Evolutionary conservation across 2,797 vertebrate species (phyloP).

Genomic region (Melanotaenia pygmaea): DNA sequence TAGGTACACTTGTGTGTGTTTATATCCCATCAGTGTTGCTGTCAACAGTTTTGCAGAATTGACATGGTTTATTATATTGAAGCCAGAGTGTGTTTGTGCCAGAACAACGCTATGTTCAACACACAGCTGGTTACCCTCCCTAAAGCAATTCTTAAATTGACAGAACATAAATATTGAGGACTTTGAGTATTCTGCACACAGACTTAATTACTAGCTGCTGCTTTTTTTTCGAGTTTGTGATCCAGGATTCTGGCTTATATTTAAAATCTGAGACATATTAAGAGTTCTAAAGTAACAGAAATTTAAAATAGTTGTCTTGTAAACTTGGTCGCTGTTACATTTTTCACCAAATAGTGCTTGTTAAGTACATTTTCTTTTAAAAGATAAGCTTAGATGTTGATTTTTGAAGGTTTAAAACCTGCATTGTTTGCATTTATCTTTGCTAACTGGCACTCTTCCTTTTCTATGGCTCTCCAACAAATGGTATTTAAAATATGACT

Average conservation of each 20-base stretch:
- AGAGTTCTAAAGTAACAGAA: not conserved
- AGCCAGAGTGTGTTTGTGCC: conserved; percentile 39
- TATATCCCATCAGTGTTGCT: conserved; percentile 28
- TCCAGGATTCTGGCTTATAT: conserved; percentile 5
- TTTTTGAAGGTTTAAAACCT: not conserved
- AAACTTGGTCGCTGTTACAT: too few relatives aligned
- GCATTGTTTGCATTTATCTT: not conserved
- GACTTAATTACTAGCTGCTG: conserved; percentile 22
- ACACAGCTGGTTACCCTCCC: conserved; percentile 32
- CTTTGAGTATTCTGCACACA: conserved; percentile 31
- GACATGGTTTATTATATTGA: conserved; percentile 34
- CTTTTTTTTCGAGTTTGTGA: conserved; percentile 12
- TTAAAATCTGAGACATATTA: not conserved
- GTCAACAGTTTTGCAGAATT: conserved; percentile 26
- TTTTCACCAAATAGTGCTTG: too few relatives aligned
- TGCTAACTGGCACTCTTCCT: not conserved
- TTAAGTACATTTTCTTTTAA: too few relatives aligned
- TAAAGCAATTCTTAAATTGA: conserved; percentile 35
- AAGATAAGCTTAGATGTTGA: too few relatives aligned
- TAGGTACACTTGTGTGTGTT: conserved; percentile 1
- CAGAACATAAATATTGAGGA: conserved; percentile 21
- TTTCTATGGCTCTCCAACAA: not conserved
- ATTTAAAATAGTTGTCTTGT: not conserved
- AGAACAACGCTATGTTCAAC: conserved; percentile 32
- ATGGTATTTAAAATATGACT: not conserved